phyloP scores from a whole-genome alignment of 2,113 vertebrate species.

The Labeo catla region DNA sequence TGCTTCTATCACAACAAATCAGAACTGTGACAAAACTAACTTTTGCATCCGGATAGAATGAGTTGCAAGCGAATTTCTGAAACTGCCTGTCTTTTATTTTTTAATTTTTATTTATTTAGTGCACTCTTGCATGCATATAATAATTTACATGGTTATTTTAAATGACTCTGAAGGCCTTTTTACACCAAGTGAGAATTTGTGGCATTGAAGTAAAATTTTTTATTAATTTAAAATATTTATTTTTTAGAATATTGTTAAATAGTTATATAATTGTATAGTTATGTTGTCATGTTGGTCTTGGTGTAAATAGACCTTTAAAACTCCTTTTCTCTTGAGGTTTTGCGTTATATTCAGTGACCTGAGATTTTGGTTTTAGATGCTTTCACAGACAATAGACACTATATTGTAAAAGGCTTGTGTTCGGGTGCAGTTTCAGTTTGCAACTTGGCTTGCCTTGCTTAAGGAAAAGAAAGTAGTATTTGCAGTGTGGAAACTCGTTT shows the following conservation, averaged over 20 bases:
- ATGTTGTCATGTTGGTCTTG: neutral
- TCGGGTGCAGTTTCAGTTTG: neutral
- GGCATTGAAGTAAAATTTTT: no score
- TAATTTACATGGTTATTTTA: neutral
- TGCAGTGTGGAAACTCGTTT: neutral
- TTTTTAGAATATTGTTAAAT: no score
- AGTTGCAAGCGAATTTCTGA: neutral
- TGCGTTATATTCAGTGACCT: neutral
- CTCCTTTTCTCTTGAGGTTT: neutral
- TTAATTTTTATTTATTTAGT: neutral
- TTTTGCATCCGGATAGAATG: neutral
- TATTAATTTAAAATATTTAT: no score
- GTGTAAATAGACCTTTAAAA: neutral
- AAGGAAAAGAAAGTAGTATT: neutral
- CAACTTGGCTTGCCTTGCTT: neutral
- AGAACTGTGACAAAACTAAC: neutral
- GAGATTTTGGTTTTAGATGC: neutral
- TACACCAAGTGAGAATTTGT: neutral
- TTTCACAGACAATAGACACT: neutral
- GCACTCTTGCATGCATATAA: neutral
- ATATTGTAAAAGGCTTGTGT: neutral
- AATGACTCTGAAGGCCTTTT: neutral
- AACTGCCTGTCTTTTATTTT: neutral
- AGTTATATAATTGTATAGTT: no score
- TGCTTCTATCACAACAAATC: slow-evolving; percentile 16